phyloP scores from a whole-genome alignment of 2,888 invertebrate genomes.

The Drosophila neutralis region DNA sequence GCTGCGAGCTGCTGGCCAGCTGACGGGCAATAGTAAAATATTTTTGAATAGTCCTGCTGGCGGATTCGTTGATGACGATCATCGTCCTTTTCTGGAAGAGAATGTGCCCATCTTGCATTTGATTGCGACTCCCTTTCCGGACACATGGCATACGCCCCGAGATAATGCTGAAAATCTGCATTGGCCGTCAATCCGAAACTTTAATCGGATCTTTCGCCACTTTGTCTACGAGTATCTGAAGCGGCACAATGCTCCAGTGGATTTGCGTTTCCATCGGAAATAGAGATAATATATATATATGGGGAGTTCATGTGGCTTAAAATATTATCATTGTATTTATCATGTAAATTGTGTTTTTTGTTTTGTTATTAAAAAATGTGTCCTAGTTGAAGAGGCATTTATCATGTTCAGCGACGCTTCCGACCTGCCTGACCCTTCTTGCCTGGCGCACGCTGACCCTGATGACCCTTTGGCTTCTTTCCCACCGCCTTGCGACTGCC shows the following conservation, averaged over 20 bases:
- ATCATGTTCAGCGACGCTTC: slow-evolving; percentile 87
- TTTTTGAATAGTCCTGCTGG: slow-evolving; percentile 87
- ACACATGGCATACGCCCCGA: slow-evolving; percentile 93
- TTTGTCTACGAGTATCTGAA: slow-evolving; percentile 82
- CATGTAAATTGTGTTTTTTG: slow-evolving; percentile 47
- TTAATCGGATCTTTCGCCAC: slow-evolving; percentile 90
- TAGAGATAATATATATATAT: slow-evolving; percentile 1
- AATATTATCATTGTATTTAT: slow-evolving; percentile 59
- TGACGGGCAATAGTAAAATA: slow-evolving; percentile 86
- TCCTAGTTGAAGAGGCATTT: slow-evolving; percentile 34
- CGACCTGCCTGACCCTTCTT: slow-evolving; percentile 88
- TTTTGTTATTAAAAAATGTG: slow-evolving; percentile 51
- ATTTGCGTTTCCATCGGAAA: slow-evolving; percentile 58
- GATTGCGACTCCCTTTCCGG: slow-evolving; percentile 96
- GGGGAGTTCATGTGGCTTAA: slow-evolving; percentile 32
- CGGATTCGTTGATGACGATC: slow-evolving; percentile 95
- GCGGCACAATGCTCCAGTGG: slow-evolving; percentile 66
- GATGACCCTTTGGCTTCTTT: slow-evolving; percentile 89
- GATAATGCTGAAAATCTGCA: slow-evolving; percentile 93
- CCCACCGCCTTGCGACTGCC: slow-evolving; percentile 79
- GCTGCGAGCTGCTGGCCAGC: slow-evolving; percentile 86
- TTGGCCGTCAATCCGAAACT: slow-evolving; percentile 93
- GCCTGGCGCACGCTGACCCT: slow-evolving; percentile 89
- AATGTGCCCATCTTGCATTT: slow-evolving; percentile 95
- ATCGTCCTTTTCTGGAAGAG: slow-evolving; percentile 88